Evolutionary conservation across 2,797 vertebrate genomes (phyloP).

Genomic region (Diplodus puntazzo): DNA sequence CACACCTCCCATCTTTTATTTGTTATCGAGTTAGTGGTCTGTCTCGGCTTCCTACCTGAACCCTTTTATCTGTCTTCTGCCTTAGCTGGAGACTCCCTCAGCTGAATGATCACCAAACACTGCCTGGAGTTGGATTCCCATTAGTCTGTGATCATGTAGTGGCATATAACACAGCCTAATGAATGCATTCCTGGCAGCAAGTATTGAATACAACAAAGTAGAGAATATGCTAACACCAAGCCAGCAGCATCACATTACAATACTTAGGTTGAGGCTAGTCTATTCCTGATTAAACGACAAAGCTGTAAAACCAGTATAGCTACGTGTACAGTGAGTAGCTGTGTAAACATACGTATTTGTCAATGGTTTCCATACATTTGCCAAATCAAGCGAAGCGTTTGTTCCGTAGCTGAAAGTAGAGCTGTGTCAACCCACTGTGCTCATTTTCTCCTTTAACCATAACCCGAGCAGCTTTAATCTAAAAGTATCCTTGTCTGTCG

Average conservation of each 20-base stretch:
- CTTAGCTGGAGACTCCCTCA: constrained; percentile 8
- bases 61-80: constrained; percentile 1
- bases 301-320: background rate
- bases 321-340: background rate
- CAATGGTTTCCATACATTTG: constrained; percentile 7
- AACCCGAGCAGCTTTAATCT: accelerated
- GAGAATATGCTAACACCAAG: too few relatives aligned
- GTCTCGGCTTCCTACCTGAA: constrained; percentile 12
- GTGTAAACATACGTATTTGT: background rate
- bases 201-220: background rate
- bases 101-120: background rate
- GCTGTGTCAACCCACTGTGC: background rate
- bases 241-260: background rate
- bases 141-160: background rate
- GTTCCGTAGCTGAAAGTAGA: constrained; percentile 17
- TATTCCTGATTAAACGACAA: background rate
- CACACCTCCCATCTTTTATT: constrained; percentile 32
- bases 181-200: background rate
- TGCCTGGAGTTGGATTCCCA: background rate
- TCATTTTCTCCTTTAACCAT: background rate
- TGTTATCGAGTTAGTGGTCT: constrained; percentile 34
- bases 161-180: background rate
- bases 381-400: constrained; percentile 4
- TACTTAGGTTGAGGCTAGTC: too few relatives aligned
- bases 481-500: background rate